Percentiles rank a stretch among this genome's conserved stretches.
phyloP scores from a whole-genome alignment of 2,888 invertebrate species.

The Argyra leucocephala region DNA sequence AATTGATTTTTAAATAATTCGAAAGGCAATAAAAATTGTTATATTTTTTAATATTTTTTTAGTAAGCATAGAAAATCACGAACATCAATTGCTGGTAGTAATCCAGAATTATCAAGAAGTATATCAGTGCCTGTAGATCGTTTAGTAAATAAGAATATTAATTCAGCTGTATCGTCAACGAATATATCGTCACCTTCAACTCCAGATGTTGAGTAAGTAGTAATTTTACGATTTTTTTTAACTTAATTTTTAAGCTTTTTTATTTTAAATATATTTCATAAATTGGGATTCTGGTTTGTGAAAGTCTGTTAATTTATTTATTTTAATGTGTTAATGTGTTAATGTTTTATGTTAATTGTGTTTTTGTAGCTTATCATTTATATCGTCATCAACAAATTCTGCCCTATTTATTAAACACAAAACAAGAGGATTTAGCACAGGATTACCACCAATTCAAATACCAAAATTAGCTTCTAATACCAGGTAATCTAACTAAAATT shows the following conservation, averaged over 20 bases:
- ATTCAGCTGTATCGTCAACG: constrained; percentile 43
- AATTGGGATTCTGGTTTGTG: constrained; percentile 10
- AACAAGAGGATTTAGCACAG: constrained; percentile 18
- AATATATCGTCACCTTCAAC: constrained; percentile 53
- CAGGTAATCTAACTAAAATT: neutral
- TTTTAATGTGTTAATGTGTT: constrained; percentile 13
- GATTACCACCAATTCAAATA: constrained; percentile 26
- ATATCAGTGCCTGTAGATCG: constrained; percentile 79
- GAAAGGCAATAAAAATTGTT: neutral
- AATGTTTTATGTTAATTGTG: constrained; percentile 14
- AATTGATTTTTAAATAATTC: constrained; percentile 21
- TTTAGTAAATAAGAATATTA: constrained; percentile 42
- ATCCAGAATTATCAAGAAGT: constrained; percentile 71
- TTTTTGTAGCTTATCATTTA: constrained; percentile 19
- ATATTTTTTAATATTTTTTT: constrained; percentile 22
- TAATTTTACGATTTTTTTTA: no score
- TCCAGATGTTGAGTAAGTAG: constrained; percentile 60
- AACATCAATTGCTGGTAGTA: constrained; percentile 44
- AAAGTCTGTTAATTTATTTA: constrained; percentile 8
- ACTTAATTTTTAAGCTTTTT: neutral
- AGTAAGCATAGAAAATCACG: constrained; percentile 67
- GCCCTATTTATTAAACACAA: constrained; percentile 22
- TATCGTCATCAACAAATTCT: constrained; percentile 18
- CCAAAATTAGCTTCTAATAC: constrained; percentile 16
- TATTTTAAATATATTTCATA: neutral